Evolutionary conservation across 2,888 invertebrate genomes (phyloP), one percentile per base, ranked within the genome.

Genomic region (Drosophila algonquin): DNA sequence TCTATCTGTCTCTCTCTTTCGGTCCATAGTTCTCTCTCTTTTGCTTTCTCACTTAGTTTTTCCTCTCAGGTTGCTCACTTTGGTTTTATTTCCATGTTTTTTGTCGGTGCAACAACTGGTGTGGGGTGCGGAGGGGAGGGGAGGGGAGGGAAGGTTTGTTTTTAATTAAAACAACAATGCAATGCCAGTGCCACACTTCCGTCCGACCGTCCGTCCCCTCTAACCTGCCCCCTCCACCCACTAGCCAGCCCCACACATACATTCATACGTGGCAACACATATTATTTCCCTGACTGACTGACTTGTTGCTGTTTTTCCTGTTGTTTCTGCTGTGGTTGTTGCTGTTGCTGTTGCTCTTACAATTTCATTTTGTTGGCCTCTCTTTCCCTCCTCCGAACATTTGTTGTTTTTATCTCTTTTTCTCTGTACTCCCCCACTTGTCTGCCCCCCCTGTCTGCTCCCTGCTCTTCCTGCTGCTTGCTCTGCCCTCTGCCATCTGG

Each of bases 151-250:
- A 70, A 73, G 77, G 77, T 83, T 79, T 86, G 87, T 79, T 84
- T 85, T 85, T 85, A 85, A 85, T 85, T 85, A 85, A 85, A 87
- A 79, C 87, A 85, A 85, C 84, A 84, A 88, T 88, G 79, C 70
- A 70, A 35, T 59, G 69, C 57, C 75, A 73, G 69, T 47, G 56
- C 76, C 59, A 65, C 55, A 65, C 65, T 63, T 67, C 67, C 27
- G 59, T 61, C 48, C 69, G 51, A 18, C 47, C 44, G 35, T 57
- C 58, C 65, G 74, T 53, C 51, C 65, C 46, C 55, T 60, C 40
- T 56, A 63, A 35, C 55, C 65, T 44, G n/a, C n/a, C 32, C 12
- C 27, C 5, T 21, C 21, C 21, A 3, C 24, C 14, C 48, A 35
- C 48, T 32, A n/a, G n/a, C n/a, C n/a, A 14, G 40, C 6, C 4